A percentile compares a stretch with the other conserved stretches of the same genome.
Evolutionary conservation across 2,797 vertebrate species (phyloP).

Genomic region (Scomberomorus guttatus): DNA sequence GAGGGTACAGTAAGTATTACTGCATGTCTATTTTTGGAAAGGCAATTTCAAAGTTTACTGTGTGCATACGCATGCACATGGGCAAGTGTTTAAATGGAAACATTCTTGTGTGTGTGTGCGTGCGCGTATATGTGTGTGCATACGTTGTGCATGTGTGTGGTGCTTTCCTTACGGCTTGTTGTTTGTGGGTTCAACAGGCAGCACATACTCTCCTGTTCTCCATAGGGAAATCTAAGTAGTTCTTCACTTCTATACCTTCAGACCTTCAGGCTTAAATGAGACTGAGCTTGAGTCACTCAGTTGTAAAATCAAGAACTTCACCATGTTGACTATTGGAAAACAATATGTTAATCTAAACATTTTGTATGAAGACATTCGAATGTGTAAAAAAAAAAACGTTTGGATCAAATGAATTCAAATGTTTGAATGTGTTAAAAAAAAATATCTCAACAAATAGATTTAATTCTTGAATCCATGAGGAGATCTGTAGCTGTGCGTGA

Average conservation of each 20-base stretch:
- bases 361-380: no score
- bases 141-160: neutral
- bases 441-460: no score
- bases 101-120: constrained; percentile 2
- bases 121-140: constrained; percentile 10
- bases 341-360: constrained; percentile 32
- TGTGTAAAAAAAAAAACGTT: no score
- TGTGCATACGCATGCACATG: constrained; percentile 44
- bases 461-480: no score
- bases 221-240: constrained; percentile 46
- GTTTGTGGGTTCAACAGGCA: constrained; percentile 69
- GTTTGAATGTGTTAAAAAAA: no score
- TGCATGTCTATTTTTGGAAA: constrained; percentile 74
- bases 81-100: constrained; percentile 47
- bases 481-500: no score
- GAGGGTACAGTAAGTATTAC: constrained; percentile 67
- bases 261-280: constrained; percentile 65
- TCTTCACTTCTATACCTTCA: constrained; percentile 67
- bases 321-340: constrained; percentile 40
- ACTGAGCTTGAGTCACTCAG: constrained; percentile 62
- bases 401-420: no score
- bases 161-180: constrained; percentile 60
- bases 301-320: constrained; percentile 73
- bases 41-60: constrained; percentile 76
- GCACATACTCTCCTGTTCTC: constrained; percentile 56